Evolutionary conservation across 35 echinoderm and acorn worm genomes (phyloP).

Genomic region (Ptychodera flava): DNA sequence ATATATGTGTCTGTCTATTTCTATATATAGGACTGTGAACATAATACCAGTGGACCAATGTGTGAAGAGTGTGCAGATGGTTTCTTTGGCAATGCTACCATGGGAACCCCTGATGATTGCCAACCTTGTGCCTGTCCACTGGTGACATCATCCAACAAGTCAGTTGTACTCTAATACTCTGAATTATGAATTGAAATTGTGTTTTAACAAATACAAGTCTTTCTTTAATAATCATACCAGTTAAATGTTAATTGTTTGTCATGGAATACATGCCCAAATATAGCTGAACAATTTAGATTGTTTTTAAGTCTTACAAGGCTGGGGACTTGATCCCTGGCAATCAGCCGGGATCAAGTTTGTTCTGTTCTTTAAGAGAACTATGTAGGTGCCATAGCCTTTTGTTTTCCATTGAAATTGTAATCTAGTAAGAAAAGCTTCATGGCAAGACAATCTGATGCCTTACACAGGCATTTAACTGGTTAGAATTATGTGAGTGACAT

Average conservation of each 20-base stretch:
- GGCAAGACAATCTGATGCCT: too few species aligned
- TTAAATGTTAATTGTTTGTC: neutral
- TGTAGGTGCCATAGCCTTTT: too few species aligned
- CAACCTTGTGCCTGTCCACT: constrained; percentile 71
- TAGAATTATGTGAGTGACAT: too few species aligned
- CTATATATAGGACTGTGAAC: constrained; percentile 56
- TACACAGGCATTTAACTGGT: too few species aligned
- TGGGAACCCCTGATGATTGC: constrained; percentile 58
- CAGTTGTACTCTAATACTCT: neutral
- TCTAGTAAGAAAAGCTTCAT: too few species aligned
- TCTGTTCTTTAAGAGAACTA: neutral
- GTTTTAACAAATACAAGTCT: neutral
- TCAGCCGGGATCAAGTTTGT: too few species aligned
- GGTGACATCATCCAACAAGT: constrained; percentile 47
- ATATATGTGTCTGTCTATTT: too few species aligned
- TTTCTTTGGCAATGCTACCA: constrained; percentile 93
- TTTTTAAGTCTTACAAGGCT: neutral
- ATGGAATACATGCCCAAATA: neutral
- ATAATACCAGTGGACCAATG: constrained; percentile 64
- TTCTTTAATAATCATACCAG: neutral
- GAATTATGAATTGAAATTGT: neutral
- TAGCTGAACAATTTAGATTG: neutral
- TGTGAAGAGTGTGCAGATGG: constrained; percentile 73
- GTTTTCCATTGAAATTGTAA: too few species aligned
- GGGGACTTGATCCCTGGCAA: neutral